These are phyloP conservation scores for Parasteatoda tepidariorum DNA, from an alignment of 1,140 invertebrate genomes.

Conservation along the genomic window DNA sequence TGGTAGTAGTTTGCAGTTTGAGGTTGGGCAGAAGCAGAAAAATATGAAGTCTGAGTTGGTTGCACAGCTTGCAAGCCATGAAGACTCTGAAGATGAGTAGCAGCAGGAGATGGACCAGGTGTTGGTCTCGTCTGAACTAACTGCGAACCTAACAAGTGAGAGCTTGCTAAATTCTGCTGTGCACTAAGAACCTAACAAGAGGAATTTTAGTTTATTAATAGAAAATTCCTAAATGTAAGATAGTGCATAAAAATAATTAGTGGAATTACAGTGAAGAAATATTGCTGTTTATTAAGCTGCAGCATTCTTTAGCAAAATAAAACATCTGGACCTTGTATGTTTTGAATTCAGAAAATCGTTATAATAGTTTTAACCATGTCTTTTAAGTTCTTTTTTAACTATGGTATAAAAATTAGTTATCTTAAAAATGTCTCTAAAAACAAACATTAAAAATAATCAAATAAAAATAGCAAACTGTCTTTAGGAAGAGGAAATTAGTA, in stretches of 20 bases:
- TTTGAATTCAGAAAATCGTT: too few species aligned
- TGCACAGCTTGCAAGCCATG: constrained; percentile 71
- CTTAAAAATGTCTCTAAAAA: too few species aligned
- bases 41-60: constrained; percentile 71
- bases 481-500: too few species aligned
- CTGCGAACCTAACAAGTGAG: constrained; percentile 74
- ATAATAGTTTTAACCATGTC: too few species aligned
- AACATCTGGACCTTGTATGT: too few species aligned
- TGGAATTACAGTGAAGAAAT: too few species aligned
- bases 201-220: neutral
- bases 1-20: constrained; percentile 62
- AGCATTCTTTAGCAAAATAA: too few species aligned
- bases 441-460: too few species aligned
- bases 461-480: too few species aligned
- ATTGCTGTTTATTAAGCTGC: too few species aligned
- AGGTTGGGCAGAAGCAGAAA: constrained; percentile 66
- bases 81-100: constrained; percentile 51
- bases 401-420: too few species aligned
- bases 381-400: too few species aligned
- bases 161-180: constrained; percentile 67
- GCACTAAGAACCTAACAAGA: constrained; percentile 65
- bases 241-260: neutral
- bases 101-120: constrained; percentile 65
- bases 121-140: constrained; percentile 72
- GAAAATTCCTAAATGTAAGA: neutral